These are phyloP conservation scores for Corythornis leucogaster DNA, from an alignment of 2,797 vertebrate species.

Conservation along the genomic window DNA sequence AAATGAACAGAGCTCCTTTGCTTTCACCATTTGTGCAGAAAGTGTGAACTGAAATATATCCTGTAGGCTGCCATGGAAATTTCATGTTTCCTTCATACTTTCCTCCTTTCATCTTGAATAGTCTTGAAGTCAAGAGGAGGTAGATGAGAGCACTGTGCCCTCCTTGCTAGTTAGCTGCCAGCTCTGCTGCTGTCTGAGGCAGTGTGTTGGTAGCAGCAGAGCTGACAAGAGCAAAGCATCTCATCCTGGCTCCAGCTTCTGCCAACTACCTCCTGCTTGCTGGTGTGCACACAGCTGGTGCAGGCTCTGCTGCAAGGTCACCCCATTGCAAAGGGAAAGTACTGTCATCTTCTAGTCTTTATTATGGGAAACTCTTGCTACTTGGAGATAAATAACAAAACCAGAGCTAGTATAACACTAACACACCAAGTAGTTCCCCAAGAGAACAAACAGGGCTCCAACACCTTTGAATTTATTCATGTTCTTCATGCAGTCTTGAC, in stretches of 20 bases:
- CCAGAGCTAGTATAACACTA: neutral
- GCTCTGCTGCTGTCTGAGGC: neutral
- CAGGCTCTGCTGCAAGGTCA: neutral
- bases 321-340: neutral
- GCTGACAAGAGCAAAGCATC: neutral
- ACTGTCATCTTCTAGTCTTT: neutral
- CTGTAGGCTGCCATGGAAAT: neutral
- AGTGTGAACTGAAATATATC: neutral
- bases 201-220: neutral
- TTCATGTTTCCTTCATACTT: neutral
- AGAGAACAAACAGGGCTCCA: neutral
- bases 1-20: neutral
- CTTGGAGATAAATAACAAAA: neutral
- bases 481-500: neutral
- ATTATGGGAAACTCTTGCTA: neutral
- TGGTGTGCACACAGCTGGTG: neutral
- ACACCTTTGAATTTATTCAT: neutral
- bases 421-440: neutral
- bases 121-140: neutral
- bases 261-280: neutral
- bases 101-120: neutral
- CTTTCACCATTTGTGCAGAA: fast-evolving
- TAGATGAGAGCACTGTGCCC: neutral
- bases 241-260: neutral
- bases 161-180: neutral